phyloP scores from a whole-genome alignment of 2,113 vertebrate genomes.

The Lampris megalopsis region DNA sequence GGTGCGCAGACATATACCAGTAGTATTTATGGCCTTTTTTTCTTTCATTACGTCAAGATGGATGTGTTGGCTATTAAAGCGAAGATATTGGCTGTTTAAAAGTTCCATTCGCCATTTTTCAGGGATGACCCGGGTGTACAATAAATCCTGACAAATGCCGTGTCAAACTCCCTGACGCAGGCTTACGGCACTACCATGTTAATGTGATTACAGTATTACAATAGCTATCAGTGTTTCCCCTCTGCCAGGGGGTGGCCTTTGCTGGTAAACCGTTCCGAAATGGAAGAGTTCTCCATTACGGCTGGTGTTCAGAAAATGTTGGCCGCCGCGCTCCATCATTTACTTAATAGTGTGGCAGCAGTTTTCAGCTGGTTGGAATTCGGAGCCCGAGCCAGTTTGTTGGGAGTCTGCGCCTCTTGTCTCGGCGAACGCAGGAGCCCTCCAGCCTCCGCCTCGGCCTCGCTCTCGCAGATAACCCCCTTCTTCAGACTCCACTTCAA shows the following conservation, averaged over 20 bases:
- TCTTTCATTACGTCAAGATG: not conserved
- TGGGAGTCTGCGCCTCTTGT: slow-evolving; percentile 48
- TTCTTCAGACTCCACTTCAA: slow-evolving; percentile 2
- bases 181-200: slow-evolving; percentile 7
- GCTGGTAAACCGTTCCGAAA: slow-evolving; percentile 20
- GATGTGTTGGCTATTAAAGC: not conserved
- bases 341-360: slow-evolving; percentile 70
- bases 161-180: slow-evolving; percentile 15
- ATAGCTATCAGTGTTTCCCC: slow-evolving; percentile 16
- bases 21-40: not conserved
- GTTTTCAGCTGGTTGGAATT: slow-evolving; percentile 78
- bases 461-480: slow-evolving; percentile 22
- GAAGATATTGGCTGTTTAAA: not conserved
- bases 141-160: not conserved
- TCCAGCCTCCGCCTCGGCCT: not conserved
- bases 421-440: slow-evolving; percentile 10
- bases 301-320: slow-evolving; percentile 66
- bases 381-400: slow-evolving; percentile 58
- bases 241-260: slow-evolving; percentile 41
- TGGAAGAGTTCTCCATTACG: slow-evolving; percentile 28
- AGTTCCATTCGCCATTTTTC: not conserved
- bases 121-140: not conserved
- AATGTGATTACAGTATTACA: slow-evolving; percentile 18
- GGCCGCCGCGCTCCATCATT: slow-evolving; percentile 69
- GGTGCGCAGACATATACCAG: not conserved